Conservation (phyloP, 2,113 vertebrate species). For the Monopterus albus region DNA sequence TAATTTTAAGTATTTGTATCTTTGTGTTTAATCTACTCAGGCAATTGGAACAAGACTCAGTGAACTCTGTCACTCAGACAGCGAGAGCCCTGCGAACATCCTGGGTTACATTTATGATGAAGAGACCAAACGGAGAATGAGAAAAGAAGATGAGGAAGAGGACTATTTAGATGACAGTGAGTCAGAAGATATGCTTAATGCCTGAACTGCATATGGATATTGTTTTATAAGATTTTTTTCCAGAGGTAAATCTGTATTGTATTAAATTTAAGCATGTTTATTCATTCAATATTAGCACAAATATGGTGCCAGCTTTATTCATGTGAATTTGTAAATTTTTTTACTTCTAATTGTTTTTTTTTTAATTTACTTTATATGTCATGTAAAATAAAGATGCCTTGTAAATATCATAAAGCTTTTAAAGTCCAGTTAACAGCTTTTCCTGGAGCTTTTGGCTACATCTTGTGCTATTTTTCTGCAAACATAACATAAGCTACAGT, state of each 20-base stretch:
- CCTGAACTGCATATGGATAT: background rate
- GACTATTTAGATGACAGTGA: constrained; percentile 99
- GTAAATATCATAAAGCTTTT: too few species aligned
- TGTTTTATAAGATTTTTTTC: background rate
- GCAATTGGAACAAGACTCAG: constrained; percentile 94
- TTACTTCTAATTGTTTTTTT: too few species aligned
- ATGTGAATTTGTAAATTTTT: too few species aligned
- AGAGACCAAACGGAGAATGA: constrained; percentile 93
- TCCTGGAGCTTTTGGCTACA: too few species aligned
- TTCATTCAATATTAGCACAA: too few species aligned
- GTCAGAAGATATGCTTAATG: constrained; percentile 41
- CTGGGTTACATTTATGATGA: constrained; percentile 97
- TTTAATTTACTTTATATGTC: background rate
- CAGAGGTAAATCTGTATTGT: too few species aligned
- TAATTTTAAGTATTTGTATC: background rate
- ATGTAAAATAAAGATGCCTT: too few species aligned
- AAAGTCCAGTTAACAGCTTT: too few species aligned
- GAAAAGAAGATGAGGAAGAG: constrained; percentile 98
- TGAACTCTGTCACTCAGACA: constrained; percentile 94
- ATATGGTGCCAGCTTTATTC: too few species aligned
- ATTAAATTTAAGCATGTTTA: too few species aligned
- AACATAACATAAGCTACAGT: too few species aligned
- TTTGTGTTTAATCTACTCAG: constrained; percentile 71
- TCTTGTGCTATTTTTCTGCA: too few species aligned
- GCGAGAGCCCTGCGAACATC: constrained; percentile 96